Percentiles rank a stretch among this genome's conserved stretches.
phyloP scores from a whole-genome alignment of 2,113 vertebrate species.

The Zosterops pallidus region DNA sequence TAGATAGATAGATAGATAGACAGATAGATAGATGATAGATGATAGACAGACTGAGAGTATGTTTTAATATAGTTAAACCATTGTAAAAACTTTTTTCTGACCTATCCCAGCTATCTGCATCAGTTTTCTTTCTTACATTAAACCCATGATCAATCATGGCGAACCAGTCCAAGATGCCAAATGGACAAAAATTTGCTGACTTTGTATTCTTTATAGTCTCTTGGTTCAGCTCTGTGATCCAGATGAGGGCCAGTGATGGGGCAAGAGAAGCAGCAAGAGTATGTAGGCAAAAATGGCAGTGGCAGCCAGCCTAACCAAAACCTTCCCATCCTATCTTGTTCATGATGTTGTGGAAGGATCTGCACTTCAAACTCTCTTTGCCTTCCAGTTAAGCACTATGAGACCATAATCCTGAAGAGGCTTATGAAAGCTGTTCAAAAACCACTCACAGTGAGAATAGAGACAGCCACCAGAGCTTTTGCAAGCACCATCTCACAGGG shows the following conservation, averaged over 20 bases:
- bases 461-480: background rate
- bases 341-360: background rate
- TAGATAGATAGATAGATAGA: background rate
- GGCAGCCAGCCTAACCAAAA: background rate
- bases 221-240: background rate
- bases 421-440: constrained; percentile 4
- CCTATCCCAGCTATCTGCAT: background rate
- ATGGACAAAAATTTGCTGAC: background rate
- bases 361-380: background rate
- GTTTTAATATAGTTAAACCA: background rate
- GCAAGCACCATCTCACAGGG: background rate
- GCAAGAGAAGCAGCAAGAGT: background rate
- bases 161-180: background rate
- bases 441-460: background rate
- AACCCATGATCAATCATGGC: background rate
- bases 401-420: background rate
- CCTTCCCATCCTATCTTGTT: background rate
- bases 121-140: background rate
- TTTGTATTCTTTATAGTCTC: background rate
- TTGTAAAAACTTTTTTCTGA: background rate
- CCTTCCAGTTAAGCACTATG: background rate
- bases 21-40: background rate
- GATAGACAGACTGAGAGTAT: background rate
- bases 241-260: rapidly evolving
- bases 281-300: background rate